A percentile compares a stretch with the other conserved stretches of the same genome.
phyloP scores from a whole-genome alignment of 2,888 invertebrate genomes.

The Platynereis dumerilii region DNA sequence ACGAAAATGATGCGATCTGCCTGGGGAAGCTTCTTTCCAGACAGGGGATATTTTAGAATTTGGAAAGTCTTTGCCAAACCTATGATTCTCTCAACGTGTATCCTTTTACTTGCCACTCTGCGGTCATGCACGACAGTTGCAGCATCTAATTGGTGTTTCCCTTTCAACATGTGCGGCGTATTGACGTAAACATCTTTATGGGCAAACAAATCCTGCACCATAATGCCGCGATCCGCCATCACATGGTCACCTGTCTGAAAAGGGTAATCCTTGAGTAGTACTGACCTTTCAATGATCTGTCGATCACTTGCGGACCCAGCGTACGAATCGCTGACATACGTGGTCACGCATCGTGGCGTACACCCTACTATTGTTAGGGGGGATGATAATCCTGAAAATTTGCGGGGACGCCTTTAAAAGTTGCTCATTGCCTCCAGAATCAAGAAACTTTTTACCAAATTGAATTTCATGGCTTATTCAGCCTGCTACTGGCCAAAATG shows the following conservation, averaged over 20 bases:
- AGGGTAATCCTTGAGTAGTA: constrained; percentile 8
- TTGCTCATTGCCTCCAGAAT: no score
- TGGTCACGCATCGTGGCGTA: constrained; percentile 29
- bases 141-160: constrained; percentile 37
- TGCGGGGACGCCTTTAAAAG: no score
- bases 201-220: constrained; percentile 41
- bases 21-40: constrained; percentile 17
- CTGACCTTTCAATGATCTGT: constrained; percentile 36
- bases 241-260: constrained; percentile 26
- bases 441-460: no score
- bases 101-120: constrained; percentile 17
- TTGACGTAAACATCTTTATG: constrained; percentile 34
- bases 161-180: constrained; percentile 37
- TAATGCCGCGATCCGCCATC: constrained; percentile 40
- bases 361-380: constrained; percentile 36
- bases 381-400: no score
- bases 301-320: constrained; percentile 36
- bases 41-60: constrained; percentile 26
- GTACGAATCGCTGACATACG: constrained; percentile 33
- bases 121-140: constrained; percentile 31
- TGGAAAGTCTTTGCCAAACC: no score
- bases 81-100: no score
- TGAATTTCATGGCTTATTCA: no score
- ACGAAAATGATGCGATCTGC: constrained; percentile 25
- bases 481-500: no score